phyloP scores from a whole-genome alignment of 1,140 invertebrate genomes.

The Ostrea denselamellosa region DNA sequence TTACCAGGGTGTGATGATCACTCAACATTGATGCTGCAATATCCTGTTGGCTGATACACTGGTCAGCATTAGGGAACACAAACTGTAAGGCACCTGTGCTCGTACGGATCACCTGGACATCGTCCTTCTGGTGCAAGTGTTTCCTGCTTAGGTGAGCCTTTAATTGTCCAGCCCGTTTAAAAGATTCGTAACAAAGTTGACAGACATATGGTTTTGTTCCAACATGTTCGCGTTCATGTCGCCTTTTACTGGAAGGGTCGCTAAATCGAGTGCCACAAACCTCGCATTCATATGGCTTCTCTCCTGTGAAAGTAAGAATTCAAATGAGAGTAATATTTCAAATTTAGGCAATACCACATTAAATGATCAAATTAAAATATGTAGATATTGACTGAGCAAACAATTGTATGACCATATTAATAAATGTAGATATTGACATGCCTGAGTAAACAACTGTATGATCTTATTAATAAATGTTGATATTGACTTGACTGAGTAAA shows the following conservation, averaged over 20 bases:
- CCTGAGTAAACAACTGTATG: not conserved
- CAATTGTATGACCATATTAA: no score
- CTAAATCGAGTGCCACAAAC: constrained; percentile 86
- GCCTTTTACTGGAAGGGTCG: constrained; percentile 68
- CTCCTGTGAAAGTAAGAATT: constrained; percentile 79
- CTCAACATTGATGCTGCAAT: not conserved
- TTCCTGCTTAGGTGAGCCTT: constrained; percentile 66
- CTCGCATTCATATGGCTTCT: constrained; percentile 98
- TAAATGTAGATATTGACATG: no score
- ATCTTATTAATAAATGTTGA: no score
- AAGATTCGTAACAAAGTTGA: constrained; percentile 70
- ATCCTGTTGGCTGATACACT: not conserved
- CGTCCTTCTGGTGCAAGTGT: constrained; percentile 59
- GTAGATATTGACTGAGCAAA: no score
- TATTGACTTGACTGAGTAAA: no score
- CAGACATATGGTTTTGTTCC: constrained; percentile 77
- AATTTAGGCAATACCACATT: no score
- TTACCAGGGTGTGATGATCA: constrained; percentile 2
- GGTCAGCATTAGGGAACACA: constrained; percentile 51
- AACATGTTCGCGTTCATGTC: constrained; percentile 80
- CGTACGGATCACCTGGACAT: constrained; percentile 49
- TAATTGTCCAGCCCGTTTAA: constrained; percentile 70
- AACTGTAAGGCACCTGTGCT: constrained; percentile 52
- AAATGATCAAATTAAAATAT: no score
- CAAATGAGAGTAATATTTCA: not conserved